phyloP scores from a whole-genome alignment of 2,797 vertebrate species.

The Chrosomus eos region DNA sequence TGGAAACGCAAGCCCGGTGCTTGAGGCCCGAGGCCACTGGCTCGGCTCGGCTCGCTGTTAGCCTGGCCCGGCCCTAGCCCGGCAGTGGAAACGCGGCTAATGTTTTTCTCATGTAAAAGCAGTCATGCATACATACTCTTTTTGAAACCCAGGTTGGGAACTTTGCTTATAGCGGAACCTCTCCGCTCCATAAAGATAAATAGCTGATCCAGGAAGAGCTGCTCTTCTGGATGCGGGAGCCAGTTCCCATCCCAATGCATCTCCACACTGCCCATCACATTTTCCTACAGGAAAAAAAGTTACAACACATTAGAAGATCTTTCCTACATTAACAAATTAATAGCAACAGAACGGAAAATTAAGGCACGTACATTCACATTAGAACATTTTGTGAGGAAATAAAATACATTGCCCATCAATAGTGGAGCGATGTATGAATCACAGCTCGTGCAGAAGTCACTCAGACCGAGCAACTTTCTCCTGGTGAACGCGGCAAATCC shows the following conservation, averaged over 20 bases:
- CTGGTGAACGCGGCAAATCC: background rate
- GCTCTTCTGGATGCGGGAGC: constrained; percentile 82
- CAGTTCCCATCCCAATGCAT: constrained; percentile 74
- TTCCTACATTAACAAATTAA: background rate
- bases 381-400: background rate
- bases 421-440: background rate
- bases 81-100: too few species aligned
- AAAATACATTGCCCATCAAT: background rate
- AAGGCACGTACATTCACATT: background rate
- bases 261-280: constrained; percentile 79
- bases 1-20: too few species aligned
- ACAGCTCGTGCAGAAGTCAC: background rate
- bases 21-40: too few species aligned
- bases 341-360: background rate
- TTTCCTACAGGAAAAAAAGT: constrained; percentile 69
- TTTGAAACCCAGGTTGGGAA: constrained; percentile 85
- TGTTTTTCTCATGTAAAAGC: background rate
- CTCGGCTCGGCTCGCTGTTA: too few species aligned
- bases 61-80: too few species aligned
- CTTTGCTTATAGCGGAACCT: constrained; percentile 80
- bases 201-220: constrained; percentile 83
- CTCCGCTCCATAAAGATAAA: constrained; percentile 77
- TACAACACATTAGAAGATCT: background rate
- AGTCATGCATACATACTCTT: constrained; percentile 75
- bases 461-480: background rate